Evolutionary conservation across 2,797 vertebrate genomes (phyloP).

Genomic region (Anableps anableps): DNA sequence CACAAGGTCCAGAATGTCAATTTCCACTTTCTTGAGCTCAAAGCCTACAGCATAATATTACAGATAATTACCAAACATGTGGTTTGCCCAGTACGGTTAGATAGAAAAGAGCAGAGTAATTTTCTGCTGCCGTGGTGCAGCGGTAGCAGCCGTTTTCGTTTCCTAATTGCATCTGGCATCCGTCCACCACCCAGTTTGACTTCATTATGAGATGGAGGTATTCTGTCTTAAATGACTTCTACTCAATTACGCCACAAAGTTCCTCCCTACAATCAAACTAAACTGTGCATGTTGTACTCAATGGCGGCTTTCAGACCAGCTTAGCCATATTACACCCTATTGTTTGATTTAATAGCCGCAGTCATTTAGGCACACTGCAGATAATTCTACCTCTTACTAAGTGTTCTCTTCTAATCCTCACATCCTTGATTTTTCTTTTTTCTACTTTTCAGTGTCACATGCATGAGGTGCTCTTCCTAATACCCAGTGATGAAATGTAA

Average conservation of each 20-base stretch:
- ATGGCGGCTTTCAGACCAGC: conserved; percentile 53
- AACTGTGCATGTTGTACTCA: conserved; percentile 72
- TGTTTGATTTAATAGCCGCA: conserved; percentile 52
- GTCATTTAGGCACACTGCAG: conserved; percentile 53
- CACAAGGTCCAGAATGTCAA: conserved; percentile 35
- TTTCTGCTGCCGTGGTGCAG: conserved; percentile 69
- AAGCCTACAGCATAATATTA: conserved; percentile 56
- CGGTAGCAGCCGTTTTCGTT: conserved; percentile 67
- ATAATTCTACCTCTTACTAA: conserved; percentile 54
- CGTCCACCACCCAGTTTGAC: conserved; percentile 76
- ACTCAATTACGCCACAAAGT: conserved; percentile 73
- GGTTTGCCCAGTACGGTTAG: conserved; percentile 58
- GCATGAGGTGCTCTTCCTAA: conserved; percentile 10
- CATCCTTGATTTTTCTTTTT: conserved; percentile 41
- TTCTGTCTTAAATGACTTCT: conserved; percentile 76
- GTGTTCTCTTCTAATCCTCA: conserved; percentile 45
- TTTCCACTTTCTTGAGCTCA: conserved; percentile 37
- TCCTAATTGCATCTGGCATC: conserved; percentile 79
- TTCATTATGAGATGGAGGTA: conserved; percentile 79
- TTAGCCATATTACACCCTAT: conserved; percentile 61
- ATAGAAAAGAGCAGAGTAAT: conserved; percentile 69
- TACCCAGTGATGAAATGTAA: conserved; percentile 21
- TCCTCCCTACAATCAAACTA: conserved; percentile 69
- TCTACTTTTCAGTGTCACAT: conserved; percentile 31
- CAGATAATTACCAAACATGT: conserved; percentile 71